Base-by-base conservation (phyloP, 2,113 vertebrate genomes). In the Nothocercus nigrocapillus region DNA sequence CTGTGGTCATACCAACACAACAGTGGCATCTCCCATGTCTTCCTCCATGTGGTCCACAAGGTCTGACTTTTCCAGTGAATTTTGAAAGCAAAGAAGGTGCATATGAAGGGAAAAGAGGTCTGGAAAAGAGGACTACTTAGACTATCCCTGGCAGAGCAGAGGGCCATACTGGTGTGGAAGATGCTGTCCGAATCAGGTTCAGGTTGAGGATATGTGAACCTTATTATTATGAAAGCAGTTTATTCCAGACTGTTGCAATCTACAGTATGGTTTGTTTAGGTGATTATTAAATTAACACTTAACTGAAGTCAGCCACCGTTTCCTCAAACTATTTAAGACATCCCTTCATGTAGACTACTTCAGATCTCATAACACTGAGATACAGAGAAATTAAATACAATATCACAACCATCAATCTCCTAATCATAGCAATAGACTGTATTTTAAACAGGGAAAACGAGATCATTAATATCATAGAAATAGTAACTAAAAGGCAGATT, bases 381-480 rank as follows among this genome's bases (percentile, higher is more conserved):
- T 45, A 44, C 69, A 38, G 44, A 94, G 85, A 90, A 90, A 95
- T 93, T 38, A 93, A 51, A 90, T 72, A 83, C 25, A 86, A 42
- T 47, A 86, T 64, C 73, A 90, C 72, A 95, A 93, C 72, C 27
- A 88, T 76, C 92, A 94, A 86, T 93, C 95, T 94, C 77, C 88
- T 92, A 95, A 93, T 95, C 93, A 94, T 89, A 92, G 77, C 73
- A 93, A 66, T 75, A 84, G 83, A 93, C 58, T 24, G 34, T 84
- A 94, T 84, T 95, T 97, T 96, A 88, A 89, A 20, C 69, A 72
- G 76, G 73, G 83, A 96, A 95, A 94, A 97, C 93, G 88, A 88
- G 85, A 94, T 93, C 95, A 93, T 94, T 95, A 95, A n/a, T 93
- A 81, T 96, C 88, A 95, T 86, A 96, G 94, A 95, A 96, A 95